phyloP scores from a whole-genome alignment of 64 coral and sea anemone genomes.

The Pachyseris speciosa region DNA sequence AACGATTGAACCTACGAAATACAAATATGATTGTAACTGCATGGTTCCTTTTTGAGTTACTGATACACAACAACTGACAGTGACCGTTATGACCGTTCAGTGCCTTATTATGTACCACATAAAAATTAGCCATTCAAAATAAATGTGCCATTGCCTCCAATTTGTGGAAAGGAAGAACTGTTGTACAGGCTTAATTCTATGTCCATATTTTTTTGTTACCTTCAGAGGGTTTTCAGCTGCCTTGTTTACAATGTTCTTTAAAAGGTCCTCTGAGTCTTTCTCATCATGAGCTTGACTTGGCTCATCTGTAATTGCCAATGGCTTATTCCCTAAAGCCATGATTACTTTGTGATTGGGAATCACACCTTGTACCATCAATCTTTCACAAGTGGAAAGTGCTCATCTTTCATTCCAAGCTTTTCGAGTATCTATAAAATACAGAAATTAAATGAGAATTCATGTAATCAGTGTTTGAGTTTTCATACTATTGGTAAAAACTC shows the following conservation, averaged over 20 bases:
- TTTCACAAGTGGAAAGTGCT: not conserved
- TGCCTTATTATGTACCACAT: too few species aligned
- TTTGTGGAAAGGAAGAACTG: not conserved
- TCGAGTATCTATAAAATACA: not conserved
- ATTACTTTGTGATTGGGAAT: not conserved
- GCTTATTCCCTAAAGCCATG: not conserved
- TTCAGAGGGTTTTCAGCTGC: not conserved
- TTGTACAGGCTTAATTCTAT: not conserved
- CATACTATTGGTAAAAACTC: not conserved
- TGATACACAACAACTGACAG: not conserved
- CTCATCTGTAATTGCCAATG: not conserved
- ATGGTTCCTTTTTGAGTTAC: not conserved
- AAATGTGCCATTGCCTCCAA: not conserved
- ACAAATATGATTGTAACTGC: not conserved
- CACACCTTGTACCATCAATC: not conserved
- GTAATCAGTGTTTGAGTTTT: not conserved
- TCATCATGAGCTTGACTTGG: not conserved
- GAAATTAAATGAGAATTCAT: not conserved
- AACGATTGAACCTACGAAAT: slow-evolving; percentile 9
- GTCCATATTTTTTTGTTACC: not conserved
- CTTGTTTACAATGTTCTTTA: not conserved
- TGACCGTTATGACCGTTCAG: too few species aligned
- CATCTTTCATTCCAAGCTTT: slow-evolving; percentile 1
- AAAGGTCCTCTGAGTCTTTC: not conserved
- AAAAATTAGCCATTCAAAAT: too few species aligned